Conservation (phyloP, 2,113 vertebrate genomes). For the Zosterops hypoxanthus region DNA sequence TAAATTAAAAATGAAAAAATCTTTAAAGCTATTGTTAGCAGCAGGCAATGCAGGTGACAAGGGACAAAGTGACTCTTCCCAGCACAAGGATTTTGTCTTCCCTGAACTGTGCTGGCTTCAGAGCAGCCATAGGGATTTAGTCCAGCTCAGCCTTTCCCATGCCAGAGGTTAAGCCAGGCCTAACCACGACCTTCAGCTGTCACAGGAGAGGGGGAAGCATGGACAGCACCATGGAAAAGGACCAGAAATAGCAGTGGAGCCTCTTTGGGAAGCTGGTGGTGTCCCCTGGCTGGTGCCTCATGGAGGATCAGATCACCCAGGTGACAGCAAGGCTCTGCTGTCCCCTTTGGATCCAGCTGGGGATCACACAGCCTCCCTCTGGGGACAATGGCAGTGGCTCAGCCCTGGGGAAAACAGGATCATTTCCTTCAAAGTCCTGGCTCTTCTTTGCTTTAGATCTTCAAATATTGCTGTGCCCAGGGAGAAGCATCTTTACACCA, state of each 20-base stretch:
- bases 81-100: neutral
- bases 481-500: neutral
- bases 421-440: neutral
- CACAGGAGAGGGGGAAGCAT: neutral
- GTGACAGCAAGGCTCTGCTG: neutral
- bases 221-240: neutral
- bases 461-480: neutral
- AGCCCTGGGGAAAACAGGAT: neutral
- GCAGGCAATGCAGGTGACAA: neutral
- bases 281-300: neutral
- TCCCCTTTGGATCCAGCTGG: neutral
- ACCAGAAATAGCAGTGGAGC: fast-evolving
- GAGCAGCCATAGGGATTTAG: fast-evolving
- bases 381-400: neutral
- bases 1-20: neutral
- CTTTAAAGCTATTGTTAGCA: neutral
- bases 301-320: neutral
- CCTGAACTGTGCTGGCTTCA: neutral
- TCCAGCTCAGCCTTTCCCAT: neutral
- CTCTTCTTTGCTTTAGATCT: neutral
- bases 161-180: neutral
- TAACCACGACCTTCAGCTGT: neutral
- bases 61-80: neutral
- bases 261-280: neutral
- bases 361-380: neutral